These are phyloP conservation scores for Furcula furcula DNA, from an alignment of 2,888 invertebrate species.

Conservation along the genomic window DNA sequence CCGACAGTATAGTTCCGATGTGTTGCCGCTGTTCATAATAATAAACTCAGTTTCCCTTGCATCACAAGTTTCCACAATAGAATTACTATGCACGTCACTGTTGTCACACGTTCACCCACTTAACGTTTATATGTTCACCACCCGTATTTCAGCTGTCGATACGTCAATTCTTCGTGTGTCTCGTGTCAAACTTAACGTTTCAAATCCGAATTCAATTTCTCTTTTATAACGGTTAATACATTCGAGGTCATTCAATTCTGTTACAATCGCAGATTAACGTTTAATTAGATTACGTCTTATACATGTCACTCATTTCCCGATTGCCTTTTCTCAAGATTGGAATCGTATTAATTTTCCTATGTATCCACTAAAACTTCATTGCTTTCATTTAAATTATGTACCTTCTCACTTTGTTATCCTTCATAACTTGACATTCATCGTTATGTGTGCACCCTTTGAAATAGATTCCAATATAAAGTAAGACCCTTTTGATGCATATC, in stretches of 20 bases:
- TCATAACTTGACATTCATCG: slow-evolving; percentile 7
- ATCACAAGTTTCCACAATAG: slow-evolving; percentile 10
- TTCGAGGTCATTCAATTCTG: slow-evolving; percentile 13
- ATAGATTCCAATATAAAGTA: slow-evolving; percentile 25
- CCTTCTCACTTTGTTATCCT: not conserved
- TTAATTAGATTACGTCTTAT: slow-evolving; percentile 14
- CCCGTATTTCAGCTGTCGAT: slow-evolving; percentile 31
- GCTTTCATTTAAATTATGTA: slow-evolving; percentile 8
- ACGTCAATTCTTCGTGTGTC: slow-evolving; percentile 28
- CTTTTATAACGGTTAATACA: slow-evolving; percentile 13
- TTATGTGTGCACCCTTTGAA: slow-evolving; percentile 13
- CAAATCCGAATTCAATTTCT: slow-evolving; percentile 35
- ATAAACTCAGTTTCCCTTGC: slow-evolving; percentile 1
- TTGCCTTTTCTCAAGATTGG: slow-evolving; percentile 11
- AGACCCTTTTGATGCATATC: slow-evolving; percentile 29
- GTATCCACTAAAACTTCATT: slow-evolving; percentile 8
- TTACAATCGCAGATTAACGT: slow-evolving; percentile 10
- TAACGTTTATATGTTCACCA: slow-evolving; percentile 15
- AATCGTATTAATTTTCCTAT: slow-evolving; percentile 6
- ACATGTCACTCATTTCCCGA: slow-evolving; percentile 2
- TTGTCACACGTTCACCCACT: slow-evolving; percentile 12
- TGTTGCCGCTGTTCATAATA: slow-evolving; percentile 12
- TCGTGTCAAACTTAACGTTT: slow-evolving; percentile 19
- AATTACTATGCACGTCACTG: slow-evolving; percentile 10
- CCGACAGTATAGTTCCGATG: slow-evolving; percentile 21